Evolutionary conservation across 1,140 invertebrate genomes (phyloP).

Genomic region (Matsumurasca onukii): DNA sequence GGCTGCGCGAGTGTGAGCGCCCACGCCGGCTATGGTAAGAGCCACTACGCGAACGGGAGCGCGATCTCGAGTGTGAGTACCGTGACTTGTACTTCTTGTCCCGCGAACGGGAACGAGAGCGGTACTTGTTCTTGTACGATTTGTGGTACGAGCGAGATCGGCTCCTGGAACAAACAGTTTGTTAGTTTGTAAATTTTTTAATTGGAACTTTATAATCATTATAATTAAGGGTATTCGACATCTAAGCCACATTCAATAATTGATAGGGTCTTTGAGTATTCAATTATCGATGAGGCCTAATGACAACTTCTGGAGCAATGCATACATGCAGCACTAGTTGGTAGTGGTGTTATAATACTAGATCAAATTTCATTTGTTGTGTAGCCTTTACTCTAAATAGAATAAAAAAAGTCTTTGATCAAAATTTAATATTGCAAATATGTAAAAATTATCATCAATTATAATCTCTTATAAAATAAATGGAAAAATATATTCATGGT

Average conservation of each 20-base stretch:
- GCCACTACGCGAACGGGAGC: conserved; percentile 38
- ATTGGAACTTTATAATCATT: too few relatives aligned
- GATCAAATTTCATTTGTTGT: not conserved
- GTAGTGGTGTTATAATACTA: not conserved
- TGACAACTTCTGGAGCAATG: not conserved
- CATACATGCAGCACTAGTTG: not conserved
- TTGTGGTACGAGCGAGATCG: conserved; percentile 36
- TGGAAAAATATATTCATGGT: too few relatives aligned
- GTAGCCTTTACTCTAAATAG: not conserved
- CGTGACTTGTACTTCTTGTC: conserved; percentile 37
- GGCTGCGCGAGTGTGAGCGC: conserved; percentile 48
- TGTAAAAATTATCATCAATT: too few relatives aligned
- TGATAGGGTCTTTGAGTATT: not conserved
- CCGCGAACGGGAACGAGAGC: conserved; percentile 40
- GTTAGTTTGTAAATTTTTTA: too few relatives aligned
- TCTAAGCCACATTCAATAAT: not conserved
- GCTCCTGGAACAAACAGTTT: conserved; percentile 32
- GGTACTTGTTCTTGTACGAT: conserved; percentile 39
- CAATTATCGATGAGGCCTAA: not conserved
- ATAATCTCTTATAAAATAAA: too few relatives aligned
- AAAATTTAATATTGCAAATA: too few relatives aligned
- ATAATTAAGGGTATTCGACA: not conserved
- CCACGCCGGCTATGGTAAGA: conserved; percentile 33
- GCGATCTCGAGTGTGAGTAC: conserved; percentile 41
- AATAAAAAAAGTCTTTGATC: too few relatives aligned